Conservation (phyloP, 2,113 vertebrate species). For the Mixornis gularis region DNA sequence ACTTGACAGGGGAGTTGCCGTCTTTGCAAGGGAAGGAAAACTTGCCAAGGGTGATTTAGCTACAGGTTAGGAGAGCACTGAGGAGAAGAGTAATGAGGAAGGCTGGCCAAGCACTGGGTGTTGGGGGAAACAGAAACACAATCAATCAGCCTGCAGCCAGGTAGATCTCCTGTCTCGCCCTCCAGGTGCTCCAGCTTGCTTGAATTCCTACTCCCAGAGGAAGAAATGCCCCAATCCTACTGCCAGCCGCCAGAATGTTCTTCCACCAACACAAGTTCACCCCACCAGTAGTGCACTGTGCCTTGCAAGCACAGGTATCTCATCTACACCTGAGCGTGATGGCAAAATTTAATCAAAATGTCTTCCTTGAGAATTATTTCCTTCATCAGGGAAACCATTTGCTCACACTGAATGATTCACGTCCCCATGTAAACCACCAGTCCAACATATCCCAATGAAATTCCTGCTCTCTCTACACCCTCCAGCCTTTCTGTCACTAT, state of each 20-base stretch:
- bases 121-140: background rate
- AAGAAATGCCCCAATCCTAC: background rate
- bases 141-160: background rate
- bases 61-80: slow-evolving; percentile 26
- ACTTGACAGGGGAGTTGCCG: slow-evolving; percentile 43
- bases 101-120: background rate
- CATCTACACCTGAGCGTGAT: background rate
- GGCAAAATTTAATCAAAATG: background rate
- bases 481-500: background rate
- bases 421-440: background rate
- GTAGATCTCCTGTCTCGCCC: background rate
- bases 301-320: background rate
- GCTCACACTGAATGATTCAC: background rate
- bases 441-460: background rate
- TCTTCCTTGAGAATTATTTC: background rate
- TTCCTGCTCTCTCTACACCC: accelerated
- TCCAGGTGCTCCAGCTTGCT: background rate
- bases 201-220: background rate
- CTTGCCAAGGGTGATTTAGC: slow-evolving; percentile 41
- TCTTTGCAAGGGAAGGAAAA: slow-evolving; percentile 10
- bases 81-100: background rate
- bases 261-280: background rate
- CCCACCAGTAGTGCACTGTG: background rate
- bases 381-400: background rate
- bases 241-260: background rate